These are phyloP conservation scores for Phortica variegata DNA, from an alignment of 1,140 invertebrate species.

Conservation along the genomic window DNA sequence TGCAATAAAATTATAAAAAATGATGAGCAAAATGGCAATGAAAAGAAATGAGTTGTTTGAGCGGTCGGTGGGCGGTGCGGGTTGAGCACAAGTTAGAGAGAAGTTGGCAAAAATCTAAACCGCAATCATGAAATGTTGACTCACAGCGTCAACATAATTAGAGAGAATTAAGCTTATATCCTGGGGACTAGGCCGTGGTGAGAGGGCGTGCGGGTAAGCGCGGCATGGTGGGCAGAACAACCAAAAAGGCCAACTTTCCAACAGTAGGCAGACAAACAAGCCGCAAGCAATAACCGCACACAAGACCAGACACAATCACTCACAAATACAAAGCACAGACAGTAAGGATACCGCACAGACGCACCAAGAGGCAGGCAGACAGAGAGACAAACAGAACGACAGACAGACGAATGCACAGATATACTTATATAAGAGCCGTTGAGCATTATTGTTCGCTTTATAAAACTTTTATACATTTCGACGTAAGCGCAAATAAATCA, in stretches of 20 bases:
- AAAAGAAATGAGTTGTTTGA: no score
- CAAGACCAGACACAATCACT: no score
- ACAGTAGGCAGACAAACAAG: constrained; percentile 24
- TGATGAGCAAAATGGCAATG: no score
- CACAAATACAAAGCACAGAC: no score
- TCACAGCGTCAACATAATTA: constrained; percentile 42
- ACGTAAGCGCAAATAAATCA: constrained; percentile 51
- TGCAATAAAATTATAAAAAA: constrained; percentile 1
- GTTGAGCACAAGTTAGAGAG: constrained; percentile 20
- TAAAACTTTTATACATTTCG: constrained; percentile 24
- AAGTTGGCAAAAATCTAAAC: not conserved
- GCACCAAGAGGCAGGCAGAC: no score
- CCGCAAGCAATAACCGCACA: constrained; percentile 12
- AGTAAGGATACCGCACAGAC: no score
- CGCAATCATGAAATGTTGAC: constrained; percentile 9
- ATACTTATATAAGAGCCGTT: not conserved
- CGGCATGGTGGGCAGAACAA: no score
- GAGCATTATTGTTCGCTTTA: not conserved
- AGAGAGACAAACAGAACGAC: constrained; percentile 9
- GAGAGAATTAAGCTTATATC: constrained; percentile 45
- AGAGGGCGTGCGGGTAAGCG: no score
- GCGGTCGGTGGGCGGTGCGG: constrained; percentile 39
- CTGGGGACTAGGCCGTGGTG: no score
- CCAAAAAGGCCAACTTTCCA: not conserved
- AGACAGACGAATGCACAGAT: constrained; percentile 8